Conservation (phyloP, 2,113 vertebrate genomes). For the Eonycteris spelaea region DNA sequence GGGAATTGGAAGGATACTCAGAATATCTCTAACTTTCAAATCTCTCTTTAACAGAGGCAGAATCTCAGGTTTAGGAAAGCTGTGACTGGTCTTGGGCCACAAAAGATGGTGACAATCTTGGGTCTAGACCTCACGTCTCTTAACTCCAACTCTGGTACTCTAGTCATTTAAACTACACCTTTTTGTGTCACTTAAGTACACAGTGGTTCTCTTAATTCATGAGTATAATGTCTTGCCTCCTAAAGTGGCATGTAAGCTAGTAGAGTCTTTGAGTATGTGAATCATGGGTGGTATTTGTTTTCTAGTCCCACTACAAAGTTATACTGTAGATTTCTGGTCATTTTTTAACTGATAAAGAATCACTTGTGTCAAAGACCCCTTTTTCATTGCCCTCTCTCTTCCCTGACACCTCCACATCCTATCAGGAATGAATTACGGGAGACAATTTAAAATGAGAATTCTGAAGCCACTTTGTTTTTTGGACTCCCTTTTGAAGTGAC, state of each 20-base stretch:
- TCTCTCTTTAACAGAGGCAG: not conserved
- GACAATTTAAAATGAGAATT: not conserved
- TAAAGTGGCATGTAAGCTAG: not conserved
- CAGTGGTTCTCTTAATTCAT: not conserved
- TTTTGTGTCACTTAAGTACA: not conserved
- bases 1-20: not conserved
- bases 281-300: not conserved
- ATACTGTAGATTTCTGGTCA: not conserved
- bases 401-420: not conserved
- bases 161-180: not conserved
- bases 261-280: not conserved
- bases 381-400: not conserved
- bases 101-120: not conserved
- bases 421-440: not conserved
- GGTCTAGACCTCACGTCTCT: not conserved
- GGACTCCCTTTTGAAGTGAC: not conserved
- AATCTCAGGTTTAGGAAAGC: not conserved
- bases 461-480: not conserved
- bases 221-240: not conserved
- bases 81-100: not conserved
- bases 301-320: not conserved
- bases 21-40: not conserved
- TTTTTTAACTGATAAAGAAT: not conserved
- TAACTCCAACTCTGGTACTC: too few relatives aligned
- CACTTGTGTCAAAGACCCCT: not conserved